A percentile compares a stretch with the other conserved stretches of the same genome.
These are phyloP conservation scores for Anadara kagoshimensis DNA, from an alignment of 1,140 invertebrate genomes.

Conservation along the genomic window DNA sequence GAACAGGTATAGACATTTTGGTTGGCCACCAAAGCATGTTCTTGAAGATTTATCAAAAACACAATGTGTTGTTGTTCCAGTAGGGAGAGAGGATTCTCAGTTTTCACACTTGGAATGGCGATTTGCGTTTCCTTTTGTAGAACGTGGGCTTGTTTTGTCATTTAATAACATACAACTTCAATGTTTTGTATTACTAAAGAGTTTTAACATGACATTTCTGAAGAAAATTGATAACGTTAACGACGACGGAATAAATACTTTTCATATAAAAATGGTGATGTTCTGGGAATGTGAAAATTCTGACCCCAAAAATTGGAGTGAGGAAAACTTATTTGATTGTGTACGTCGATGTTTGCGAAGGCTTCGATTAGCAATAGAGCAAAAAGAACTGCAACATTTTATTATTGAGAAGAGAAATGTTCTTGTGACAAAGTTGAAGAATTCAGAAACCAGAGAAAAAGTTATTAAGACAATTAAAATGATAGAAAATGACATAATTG, in stretches of 20 bases:
- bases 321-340: background rate
- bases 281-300: slow-evolving; percentile 23
- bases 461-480: too few relatives aligned
- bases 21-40: slow-evolving; percentile 12
- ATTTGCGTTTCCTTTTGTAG: slow-evolving; percentile 11
- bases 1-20: background rate
- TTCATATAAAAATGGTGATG: slow-evolving; percentile 24
- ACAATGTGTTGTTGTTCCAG: slow-evolving; percentile 17
- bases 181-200: slow-evolving; percentile 22
- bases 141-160: slow-evolving; percentile 13
- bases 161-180: slow-evolving; percentile 21
- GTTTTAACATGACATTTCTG: slow-evolving; percentile 1
- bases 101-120: slow-evolving; percentile 13
- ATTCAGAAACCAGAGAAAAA: too few relatives aligned
- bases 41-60: slow-evolving; percentile 11
- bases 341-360: background rate
- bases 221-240: background rate
- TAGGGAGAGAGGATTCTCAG: slow-evolving; percentile 11
- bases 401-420: too few relatives aligned
- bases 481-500: too few relatives aligned
- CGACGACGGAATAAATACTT: slow-evolving; percentile 9
- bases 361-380: too few relatives aligned
- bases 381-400: too few relatives aligned
- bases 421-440: too few relatives aligned
- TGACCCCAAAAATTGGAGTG: background rate